These are phyloP conservation scores for Mnemiopsis leidyi DNA, from an alignment of 37 sponge, comb jelly and placozoan genomes.

Conservation along the genomic window DNA sequence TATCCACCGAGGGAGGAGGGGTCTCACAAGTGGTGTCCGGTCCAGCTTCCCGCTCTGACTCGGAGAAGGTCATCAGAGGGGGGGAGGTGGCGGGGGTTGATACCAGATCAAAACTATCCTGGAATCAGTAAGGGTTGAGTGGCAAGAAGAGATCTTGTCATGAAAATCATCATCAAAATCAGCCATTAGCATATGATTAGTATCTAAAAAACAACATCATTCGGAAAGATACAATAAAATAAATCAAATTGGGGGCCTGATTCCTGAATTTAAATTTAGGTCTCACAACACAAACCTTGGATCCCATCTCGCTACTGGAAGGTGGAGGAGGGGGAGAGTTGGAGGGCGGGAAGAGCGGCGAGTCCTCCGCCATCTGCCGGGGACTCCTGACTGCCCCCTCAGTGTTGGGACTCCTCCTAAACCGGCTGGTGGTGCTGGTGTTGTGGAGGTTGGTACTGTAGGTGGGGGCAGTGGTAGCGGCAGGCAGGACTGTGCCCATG, in stretches of 20 bases:
- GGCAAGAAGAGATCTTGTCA: no score
- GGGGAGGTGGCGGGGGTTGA: background rate
- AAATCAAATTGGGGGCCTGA: background rate
- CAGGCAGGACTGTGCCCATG: background rate
- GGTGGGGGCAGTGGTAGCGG: background rate
- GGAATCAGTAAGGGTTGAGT: background rate
- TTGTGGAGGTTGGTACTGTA: background rate
- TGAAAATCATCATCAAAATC: no score
- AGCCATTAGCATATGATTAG: no score
- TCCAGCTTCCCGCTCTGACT: conserved; percentile 1
- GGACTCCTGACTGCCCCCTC: no score
- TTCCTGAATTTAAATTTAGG: background rate
- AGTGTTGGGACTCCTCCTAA: conserved; percentile 5
- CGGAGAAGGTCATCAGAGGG: conserved; percentile 49
- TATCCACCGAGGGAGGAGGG: background rate
- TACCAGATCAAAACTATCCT: background rate
- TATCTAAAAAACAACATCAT: no score
- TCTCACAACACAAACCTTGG: background rate
- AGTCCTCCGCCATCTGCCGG: background rate
- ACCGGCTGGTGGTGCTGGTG: background rate
- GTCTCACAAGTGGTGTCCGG: background rate
- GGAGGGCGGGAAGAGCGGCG: conserved; percentile 40
- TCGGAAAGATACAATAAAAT: no score
- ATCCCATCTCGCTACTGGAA: background rate
- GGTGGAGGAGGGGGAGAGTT: conserved; percentile 25